phyloP scores from a whole-genome alignment of 1,140 invertebrate genomes.

The Campoletis sonorensis region DNA sequence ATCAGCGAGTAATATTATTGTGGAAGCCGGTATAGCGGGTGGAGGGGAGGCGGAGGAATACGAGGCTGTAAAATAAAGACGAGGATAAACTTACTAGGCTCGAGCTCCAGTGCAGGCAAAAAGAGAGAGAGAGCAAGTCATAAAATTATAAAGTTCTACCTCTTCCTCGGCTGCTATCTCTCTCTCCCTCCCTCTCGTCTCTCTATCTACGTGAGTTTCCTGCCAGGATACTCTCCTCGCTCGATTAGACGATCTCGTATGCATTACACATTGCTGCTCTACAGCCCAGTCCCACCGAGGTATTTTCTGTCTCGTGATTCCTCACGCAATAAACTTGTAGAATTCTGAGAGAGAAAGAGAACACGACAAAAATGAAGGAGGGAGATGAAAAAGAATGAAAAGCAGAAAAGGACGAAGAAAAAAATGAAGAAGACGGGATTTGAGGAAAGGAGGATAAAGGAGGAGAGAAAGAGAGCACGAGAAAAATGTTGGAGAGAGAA shows the following conservation, averaged over 20 bases:
- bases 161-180: slow-evolving; percentile 46
- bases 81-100: slow-evolving; percentile 36
- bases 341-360: not conserved
- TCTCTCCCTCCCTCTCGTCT: not conserved
- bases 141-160: slow-evolving; percentile 69
- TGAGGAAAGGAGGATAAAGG: not conserved
- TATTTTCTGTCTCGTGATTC: slow-evolving; percentile 49
- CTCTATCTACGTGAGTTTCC: slow-evolving; percentile 26
- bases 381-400: not conserved
- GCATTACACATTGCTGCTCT: slow-evolving; percentile 59
- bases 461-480: not conserved
- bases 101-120: slow-evolving; percentile 33
- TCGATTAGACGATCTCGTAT: slow-evolving; percentile 66
- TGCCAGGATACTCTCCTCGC: slow-evolving; percentile 49
- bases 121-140: slow-evolving; percentile 57
- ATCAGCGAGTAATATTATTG: slow-evolving; percentile 62
- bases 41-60: slow-evolving; percentile 44
- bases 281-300: slow-evolving; percentile 11
- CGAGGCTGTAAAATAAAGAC: slow-evolving; percentile 63
- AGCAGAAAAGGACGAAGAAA: slow-evolving; percentile 3
- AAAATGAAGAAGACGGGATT: not conserved
- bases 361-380: not conserved
- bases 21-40: slow-evolving; percentile 37
- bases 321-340: slow-evolving; percentile 44
- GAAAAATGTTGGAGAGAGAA: not conserved